These are phyloP conservation scores for Parauchenoglanis punctatus DNA, from an alignment of 2,797 vertebrate genomes.

Conservation along the genomic window DNA sequence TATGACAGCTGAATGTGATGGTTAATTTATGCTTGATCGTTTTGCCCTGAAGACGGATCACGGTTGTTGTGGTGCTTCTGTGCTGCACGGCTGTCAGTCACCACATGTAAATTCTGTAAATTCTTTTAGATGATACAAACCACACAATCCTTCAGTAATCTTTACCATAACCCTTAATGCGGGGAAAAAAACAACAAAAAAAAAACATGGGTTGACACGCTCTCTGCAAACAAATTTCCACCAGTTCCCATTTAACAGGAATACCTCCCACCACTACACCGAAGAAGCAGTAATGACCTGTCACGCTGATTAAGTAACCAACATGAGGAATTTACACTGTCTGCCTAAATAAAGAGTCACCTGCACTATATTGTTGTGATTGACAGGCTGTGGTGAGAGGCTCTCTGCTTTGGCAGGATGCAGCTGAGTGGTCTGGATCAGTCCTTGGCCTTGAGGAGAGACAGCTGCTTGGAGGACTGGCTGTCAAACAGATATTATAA, in stretches of 20 bases:
- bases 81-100: not conserved
- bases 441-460: slow-evolving; percentile 73
- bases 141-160: not conserved
- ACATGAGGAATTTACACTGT: not conserved
- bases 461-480: slow-evolving; percentile 79
- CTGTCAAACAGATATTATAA: slow-evolving; percentile 62
- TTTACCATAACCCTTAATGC: not conserved
- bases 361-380: slow-evolving; percentile 81
- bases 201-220: not conserved
- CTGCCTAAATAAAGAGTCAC: slow-evolving; percentile 69
- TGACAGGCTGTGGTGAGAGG: slow-evolving; percentile 66
- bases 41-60: not conserved
- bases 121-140: not conserved
- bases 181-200: not conserved
- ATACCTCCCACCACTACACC: not conserved
- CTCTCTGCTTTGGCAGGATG: slow-evolving; percentile 76
- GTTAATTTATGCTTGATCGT: not conserved
- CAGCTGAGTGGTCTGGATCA: slow-evolving; percentile 76
- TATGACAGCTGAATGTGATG: not conserved
- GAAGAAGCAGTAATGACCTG: not conserved
- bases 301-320: not conserved
- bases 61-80: not conserved
- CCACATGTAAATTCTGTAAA: too few relatives aligned
- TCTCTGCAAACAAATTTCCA: not conserved
- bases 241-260: not conserved